Evolutionary conservation across 2,797 vertebrate species (phyloP), one percentile per base, ranked within the genome.

Genomic region (Kryptopterus vitreolus): DNA sequence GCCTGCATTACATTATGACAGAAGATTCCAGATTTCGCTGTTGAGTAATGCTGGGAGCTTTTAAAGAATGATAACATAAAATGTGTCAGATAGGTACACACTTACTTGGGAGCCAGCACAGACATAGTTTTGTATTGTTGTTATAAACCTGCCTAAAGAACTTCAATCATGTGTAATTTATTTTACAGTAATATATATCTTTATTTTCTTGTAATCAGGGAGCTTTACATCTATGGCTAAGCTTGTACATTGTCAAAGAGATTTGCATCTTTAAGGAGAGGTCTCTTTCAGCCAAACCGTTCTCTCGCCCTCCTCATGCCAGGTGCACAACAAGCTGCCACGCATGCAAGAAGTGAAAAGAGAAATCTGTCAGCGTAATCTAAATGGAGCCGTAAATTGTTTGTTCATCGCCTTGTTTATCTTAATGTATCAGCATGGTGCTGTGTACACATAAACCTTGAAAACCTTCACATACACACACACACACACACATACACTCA

Each of bases 351-450:
- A 57, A 38, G 74, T 80, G 73, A 86, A 79, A 70, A 79, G 78
- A 85, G 76, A 83, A 87, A 92, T 93, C 90, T 83, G 87, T 93
- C 91, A 87, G 74, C 83, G 59, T 50, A 81, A 85, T 81, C 87
- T 87, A 87, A 91, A 91, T 87, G 78, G 81, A 75, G 84, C 84
- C 82, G 85, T 87, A 87, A 89, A 92, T 87, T 73, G 81, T 83
- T 88, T 89, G 89, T 87, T 90, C 85, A 86, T 58, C 58, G 80
- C 86, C 83, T 88, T 91, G 90, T 93, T 93, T 93, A 89, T 89
- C 80, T 86, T 87, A 53, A 43, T 66, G 72, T 58, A 61, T 88
- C 86, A 87, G 85, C 15, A 55, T 63, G 68, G 20, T 77, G 77
- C 83, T 90, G 88, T 90, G 88, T 87, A 83, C 80, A 62, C 83